These are phyloP conservation scores for Pissodes strobi DNA, from an alignment of 1,140 invertebrate species.

Conservation along the genomic window DNA sequence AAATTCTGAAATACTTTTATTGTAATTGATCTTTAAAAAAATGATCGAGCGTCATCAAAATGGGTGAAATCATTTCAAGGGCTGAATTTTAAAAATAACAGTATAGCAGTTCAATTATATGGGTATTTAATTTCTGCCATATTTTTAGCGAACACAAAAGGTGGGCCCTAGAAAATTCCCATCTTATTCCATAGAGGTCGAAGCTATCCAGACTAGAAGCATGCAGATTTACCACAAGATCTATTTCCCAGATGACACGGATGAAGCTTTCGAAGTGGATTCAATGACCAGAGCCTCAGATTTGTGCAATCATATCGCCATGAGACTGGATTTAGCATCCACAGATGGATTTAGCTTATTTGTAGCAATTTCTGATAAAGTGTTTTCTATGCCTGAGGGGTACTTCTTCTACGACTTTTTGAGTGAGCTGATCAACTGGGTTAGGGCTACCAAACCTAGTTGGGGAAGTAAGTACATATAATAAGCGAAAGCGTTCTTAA, in stretches of 20 bases:
- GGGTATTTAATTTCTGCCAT: not conserved
- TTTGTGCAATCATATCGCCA: constrained; percentile 80
- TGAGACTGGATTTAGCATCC: constrained; percentile 73
- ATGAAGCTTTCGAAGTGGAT: constrained; percentile 78
- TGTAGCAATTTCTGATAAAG: constrained; percentile 90
- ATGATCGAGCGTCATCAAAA: too few species aligned
- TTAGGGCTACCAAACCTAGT: constrained; percentile 76
- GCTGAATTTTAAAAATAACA: too few species aligned
- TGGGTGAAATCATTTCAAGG: too few species aligned
- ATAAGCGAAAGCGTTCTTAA: not conserved
- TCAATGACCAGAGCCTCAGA: constrained; percentile 84
- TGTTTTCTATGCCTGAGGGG: constrained; percentile 88
- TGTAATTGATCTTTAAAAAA: too few species aligned
- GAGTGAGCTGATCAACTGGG: constrained; percentile 84
- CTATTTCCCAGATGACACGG: constrained; percentile 92
- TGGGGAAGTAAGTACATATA: constrained; percentile 66
- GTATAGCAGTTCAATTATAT: too few species aligned
- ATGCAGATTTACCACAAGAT: constrained; percentile 93
- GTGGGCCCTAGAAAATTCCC: constrained; percentile 82
- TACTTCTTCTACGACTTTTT: constrained; percentile 97
- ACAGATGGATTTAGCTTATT: constrained; percentile 90
- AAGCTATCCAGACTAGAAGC: constrained; percentile 92
- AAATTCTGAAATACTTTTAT: too few species aligned
- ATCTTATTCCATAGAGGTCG: constrained; percentile 91
- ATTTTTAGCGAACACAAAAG: constrained; percentile 62